Evolutionary conservation across 2,797 vertebrate species (phyloP).

Genomic region (Ambastaia sidthimunki): DNA sequence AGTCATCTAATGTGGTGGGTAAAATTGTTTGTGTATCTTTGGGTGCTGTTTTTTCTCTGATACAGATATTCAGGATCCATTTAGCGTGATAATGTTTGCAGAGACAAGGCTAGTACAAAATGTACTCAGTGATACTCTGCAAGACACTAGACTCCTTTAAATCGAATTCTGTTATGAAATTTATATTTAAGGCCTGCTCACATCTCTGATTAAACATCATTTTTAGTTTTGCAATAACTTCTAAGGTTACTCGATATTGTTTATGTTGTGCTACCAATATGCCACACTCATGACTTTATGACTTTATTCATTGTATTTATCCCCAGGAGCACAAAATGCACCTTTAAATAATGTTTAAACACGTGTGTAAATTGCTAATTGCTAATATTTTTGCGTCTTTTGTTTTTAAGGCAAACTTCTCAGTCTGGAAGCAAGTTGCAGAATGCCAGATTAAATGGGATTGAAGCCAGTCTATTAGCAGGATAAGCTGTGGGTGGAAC

Average conservation of each 20-base stretch:
- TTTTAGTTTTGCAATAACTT: no score
- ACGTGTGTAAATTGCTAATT: neutral
- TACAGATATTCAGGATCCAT: constrained; percentile 11
- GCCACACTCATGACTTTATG: no score
- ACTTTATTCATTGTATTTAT: no score
- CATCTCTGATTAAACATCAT: no score
- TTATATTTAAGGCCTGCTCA: no score
- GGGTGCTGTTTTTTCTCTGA: neutral
- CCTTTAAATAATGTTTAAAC: no score
- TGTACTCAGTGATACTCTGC: neutral
- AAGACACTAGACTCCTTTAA: neutral
- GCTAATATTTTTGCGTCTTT: constrained; percentile 47
- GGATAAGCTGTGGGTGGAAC: constrained; percentile 50
- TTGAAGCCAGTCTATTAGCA: constrained; percentile 50
- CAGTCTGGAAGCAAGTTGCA: constrained; percentile 47
- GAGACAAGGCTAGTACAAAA: neutral
- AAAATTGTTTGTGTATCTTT: constrained; percentile 18
- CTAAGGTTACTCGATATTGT: no score
- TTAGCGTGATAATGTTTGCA: neutral
- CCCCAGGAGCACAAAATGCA: no score
- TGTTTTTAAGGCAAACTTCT: constrained; percentile 52
- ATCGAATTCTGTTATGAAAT: no score
- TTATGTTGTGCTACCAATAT: no score
- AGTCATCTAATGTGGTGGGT: constrained; percentile 24
- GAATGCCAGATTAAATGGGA: constrained; percentile 50